These are phyloP conservation scores for Neodiprion pinetum DNA, from an alignment of 1,140 invertebrate genomes.

Conservation along the genomic window DNA sequence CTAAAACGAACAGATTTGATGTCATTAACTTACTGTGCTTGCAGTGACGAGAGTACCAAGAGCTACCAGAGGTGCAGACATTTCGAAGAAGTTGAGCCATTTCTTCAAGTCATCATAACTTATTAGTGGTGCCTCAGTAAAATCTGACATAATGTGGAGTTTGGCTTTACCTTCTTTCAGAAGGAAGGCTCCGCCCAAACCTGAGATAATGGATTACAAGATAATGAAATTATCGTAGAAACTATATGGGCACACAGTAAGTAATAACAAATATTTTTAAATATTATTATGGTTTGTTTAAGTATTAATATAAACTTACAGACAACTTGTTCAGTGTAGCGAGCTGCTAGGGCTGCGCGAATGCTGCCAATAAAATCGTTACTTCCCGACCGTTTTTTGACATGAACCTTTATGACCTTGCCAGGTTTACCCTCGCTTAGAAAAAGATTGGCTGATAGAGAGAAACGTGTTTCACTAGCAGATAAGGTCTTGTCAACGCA, in stretches of 20 bases:
- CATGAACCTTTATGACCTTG: slow-evolving; percentile 83
- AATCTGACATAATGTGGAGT: slow-evolving; percentile 95
- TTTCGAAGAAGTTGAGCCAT: slow-evolving; percentile 93
- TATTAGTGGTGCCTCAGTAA: slow-evolving; percentile 76
- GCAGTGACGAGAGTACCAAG: slow-evolving; percentile 87
- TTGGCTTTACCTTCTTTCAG: slow-evolving; percentile 83
- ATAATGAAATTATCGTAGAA: slow-evolving; percentile 16
- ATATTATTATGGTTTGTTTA: too few relatives aligned
- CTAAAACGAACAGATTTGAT: neutral
- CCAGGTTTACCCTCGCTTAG: slow-evolving; percentile 80
- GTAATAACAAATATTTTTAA: neutral
- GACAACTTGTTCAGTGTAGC: slow-evolving; percentile 79
- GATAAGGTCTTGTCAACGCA: slow-evolving; percentile 70
- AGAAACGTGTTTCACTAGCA: slow-evolving; percentile 71
- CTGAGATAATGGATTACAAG: slow-evolving; percentile 49
- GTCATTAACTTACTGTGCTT: slow-evolving; percentile 73
- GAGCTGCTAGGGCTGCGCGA: slow-evolving; percentile 72
- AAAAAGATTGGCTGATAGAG: slow-evolving; percentile 84
- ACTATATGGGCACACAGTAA: neutral
- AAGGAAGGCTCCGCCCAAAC: slow-evolving; percentile 89
- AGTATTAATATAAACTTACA: slow-evolving; percentile 59
- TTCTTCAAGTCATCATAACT: slow-evolving; percentile 78
- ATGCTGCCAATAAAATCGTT: slow-evolving; percentile 87
- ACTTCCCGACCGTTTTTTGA: slow-evolving; percentile 77
- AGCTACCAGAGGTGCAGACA: slow-evolving; percentile 85